These are phyloP conservation scores for Apamea epomidion DNA, from an alignment of 2,888 invertebrate genomes.

Conservation along the genomic window DNA sequence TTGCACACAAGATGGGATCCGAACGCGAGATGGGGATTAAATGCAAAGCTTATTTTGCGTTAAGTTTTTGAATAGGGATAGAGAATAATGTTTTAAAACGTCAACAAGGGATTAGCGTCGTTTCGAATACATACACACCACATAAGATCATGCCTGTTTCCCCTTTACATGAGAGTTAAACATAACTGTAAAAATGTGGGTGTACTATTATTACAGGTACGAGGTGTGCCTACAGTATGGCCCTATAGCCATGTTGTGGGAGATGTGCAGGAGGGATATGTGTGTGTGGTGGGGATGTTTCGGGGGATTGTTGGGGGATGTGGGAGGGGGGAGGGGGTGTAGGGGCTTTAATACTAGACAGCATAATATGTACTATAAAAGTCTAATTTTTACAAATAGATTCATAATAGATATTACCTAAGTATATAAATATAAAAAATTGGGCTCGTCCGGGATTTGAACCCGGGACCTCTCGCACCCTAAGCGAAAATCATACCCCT, in stretches of 20 bases:
- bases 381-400: not conserved
- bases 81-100: not conserved
- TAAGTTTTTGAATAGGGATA: not conserved
- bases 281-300: not conserved
- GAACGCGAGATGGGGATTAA: not conserved
- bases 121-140: not conserved
- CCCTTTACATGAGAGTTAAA: too few relatives aligned
- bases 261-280: too few relatives aligned
- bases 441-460: constrained; percentile 90
- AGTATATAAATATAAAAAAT: constrained; percentile 18
- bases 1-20: constrained; percentile 26
- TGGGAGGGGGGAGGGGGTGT: too few relatives aligned
- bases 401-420: not conserved
- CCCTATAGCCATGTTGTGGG: not conserved
- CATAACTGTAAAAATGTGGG: too few relatives aligned
- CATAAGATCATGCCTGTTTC: not conserved
- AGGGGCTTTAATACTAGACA: not conserved
- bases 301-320: too few relatives aligned
- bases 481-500: constrained; percentile 91
- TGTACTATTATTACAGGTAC: too few relatives aligned
- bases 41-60: not conserved
- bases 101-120: too few relatives aligned
- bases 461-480: constrained; percentile 91
- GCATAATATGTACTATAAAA: not conserved
- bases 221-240: too few relatives aligned